Base-by-base conservation (phyloP, 2,888 invertebrate genomes). In the Metacarcinus magister region DNA sequence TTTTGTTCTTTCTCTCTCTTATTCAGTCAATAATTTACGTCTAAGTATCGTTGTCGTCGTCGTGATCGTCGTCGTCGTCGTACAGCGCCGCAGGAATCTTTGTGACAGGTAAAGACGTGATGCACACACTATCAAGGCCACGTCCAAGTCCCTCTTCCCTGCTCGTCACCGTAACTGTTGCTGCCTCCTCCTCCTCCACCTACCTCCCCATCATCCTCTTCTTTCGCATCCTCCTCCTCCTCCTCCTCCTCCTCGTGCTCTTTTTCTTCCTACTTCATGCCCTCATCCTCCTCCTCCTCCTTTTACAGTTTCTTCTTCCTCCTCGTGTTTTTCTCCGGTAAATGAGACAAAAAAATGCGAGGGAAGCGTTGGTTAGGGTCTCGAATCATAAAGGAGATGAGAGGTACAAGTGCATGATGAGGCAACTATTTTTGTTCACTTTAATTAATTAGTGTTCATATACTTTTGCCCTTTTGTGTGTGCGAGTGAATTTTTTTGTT, bases 101-200 rank as follows among this genome's bases (percentile, higher is more conserved):
- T 23, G 67, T 67, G 67, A 67, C 67, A 67, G n/a, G 67, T 67
- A 19, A n/a, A 23, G 67, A 67, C 23, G 67, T n/a, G n/a, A 67
- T n/a, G 67, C n/a, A 7, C 67, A 23, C 67, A 67, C n/a, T n/a
- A 5, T n/a, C 67, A 67, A 67, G 67, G 67, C n/a, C n/a, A 67
- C n/a, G 67, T 67, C n/a, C 67, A 23, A 7, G n/a, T 67, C 7
- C 67, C 54, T 54, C 54, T 67, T n/a, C 67, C 67, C n/a, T 67
- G 67, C 67, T 67, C 67, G 67, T 67, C 67, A 67, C 67, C 67
- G 67, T 67, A 67, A 67, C 67, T 67, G 67, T 67, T 67, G 67
- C 67, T 67, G n/a, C n/a, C 67, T 67, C 67, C n/a, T 67, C 67
- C n/a, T 67, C n/a, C 67, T 54, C 54, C 10, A 13, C 3, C 54